phyloP scores from a whole-genome alignment of 1,140 invertebrate genomes.

The Augochlora pura region DNA sequence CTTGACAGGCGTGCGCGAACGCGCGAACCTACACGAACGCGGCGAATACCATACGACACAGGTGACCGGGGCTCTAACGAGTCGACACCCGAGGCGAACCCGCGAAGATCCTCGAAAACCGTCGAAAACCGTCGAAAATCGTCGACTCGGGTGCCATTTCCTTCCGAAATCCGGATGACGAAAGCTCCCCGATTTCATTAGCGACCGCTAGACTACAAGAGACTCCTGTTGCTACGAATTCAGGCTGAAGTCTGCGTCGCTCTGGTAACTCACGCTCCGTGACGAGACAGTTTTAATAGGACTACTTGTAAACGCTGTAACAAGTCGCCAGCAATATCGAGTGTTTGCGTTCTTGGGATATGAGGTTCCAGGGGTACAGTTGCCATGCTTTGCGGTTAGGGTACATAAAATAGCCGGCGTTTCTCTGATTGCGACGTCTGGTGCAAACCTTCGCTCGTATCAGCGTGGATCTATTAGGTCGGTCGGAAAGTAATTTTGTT shows the following conservation, averaged over 20 bases:
- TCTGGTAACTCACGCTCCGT: background rate
- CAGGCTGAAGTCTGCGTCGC: background rate
- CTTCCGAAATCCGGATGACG: background rate
- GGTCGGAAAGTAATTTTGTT: too few species aligned
- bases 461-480: too few species aligned
- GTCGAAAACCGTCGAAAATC: background rate
- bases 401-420: too few species aligned
- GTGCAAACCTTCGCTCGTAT: too few species aligned
- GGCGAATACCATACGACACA: constrained; percentile 13
- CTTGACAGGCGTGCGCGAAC: background rate
- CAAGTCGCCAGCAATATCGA: too few species aligned
- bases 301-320: too few species aligned
- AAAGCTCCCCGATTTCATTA: background rate
- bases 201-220: background rate
- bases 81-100: background rate
- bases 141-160: background rate
- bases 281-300: too few species aligned
- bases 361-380: too few species aligned
- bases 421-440: too few species aligned
- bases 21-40: too few species aligned
- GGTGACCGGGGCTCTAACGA: constrained; percentile 23
- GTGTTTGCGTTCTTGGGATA: too few species aligned
- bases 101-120: background rate
- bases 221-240: background rate
- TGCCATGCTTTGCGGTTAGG: too few species aligned